Base-by-base conservation (phyloP, 2,797 vertebrate genomes). In the Danio kyathit region DNA sequence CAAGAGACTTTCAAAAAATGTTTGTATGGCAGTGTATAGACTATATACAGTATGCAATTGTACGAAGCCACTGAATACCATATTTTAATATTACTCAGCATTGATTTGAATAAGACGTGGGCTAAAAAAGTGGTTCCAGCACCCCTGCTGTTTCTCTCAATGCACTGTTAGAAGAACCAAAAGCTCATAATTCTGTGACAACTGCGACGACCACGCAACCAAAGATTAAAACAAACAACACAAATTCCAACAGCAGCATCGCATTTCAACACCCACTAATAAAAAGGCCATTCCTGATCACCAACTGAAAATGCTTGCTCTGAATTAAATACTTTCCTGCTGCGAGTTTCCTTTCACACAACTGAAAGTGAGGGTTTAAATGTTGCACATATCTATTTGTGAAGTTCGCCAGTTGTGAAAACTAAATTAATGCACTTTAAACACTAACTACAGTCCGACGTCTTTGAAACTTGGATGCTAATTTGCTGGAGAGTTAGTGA, bases 211-310 rank as follows among this genome's bases (percentile, higher is more conserved):
- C 51, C 75, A 57, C 7, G 21, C 52, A 59, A 49, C 4, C 2
- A 38, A 77, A 44, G 43, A 21, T 43, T 29, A 57, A 56, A 76
- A 64, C n/a, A 43, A 12, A 49, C 44, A 51, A 17, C 16, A 63
- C 46, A 41, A 17, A 63, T 12, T 49, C 14, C 46, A 75, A 64
- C 8, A 41, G 7, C 60, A 76, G 61, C 59, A 12, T 43, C 3
- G 12, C 46, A 67, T 67, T 67, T 77, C 17, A 69, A 78, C 64
- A 69, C 21, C 54, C 44, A 49, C 43, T 78, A 69, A 59, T 69
- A 52, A 69, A 60, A 67, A 12, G 16, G 56, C 41, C 65, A 48
- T 44, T 19, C 19, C 64, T 40, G 64, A 7, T 54, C 19, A 57
- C 51, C 41, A 13, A 46, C 4, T 67, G 16, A n/a, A 76, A 46